Evolutionary conservation across 2,113 vertebrate species (phyloP).

Genomic region (Abramis brama): DNA sequence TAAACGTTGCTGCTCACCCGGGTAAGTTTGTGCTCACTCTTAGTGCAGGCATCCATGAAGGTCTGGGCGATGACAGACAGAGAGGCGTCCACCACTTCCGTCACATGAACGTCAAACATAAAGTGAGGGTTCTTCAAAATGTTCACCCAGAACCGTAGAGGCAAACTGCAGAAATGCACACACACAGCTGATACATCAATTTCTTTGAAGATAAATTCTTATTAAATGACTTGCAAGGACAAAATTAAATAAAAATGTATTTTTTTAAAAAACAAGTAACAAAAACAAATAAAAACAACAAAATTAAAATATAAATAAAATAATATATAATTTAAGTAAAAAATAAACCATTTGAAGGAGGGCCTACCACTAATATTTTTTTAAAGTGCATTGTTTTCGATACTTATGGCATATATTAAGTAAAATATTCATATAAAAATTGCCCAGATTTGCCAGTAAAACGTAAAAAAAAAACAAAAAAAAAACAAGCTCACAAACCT

Average conservation of each 20-base stretch:
- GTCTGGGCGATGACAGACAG: constrained; percentile 97
- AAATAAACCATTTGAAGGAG: neutral
- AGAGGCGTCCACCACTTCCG: constrained; percentile 93
- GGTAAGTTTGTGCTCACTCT: constrained; percentile 97
- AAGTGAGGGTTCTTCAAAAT: constrained; percentile 97
- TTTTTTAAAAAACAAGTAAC: no score
- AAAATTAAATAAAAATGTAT: neutral
- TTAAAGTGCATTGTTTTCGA: neutral
- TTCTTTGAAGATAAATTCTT: neutral
- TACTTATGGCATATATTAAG: neutral
- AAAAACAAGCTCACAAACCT: neutral
- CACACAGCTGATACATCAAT: neutral
- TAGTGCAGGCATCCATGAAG: constrained; percentile 98
- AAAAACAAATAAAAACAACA: neutral
- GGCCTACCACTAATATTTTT: neutral
- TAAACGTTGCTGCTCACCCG: constrained; percentile 73
- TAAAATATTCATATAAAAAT: neutral
- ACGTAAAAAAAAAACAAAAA: neutral
- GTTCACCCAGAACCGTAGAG: constrained; percentile 95
- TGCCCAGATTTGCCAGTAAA: neutral
- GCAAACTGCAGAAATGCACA: constrained; percentile 77
- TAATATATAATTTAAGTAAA: neutral
- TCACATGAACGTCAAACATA: constrained; percentile 93
- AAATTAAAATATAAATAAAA: neutral
- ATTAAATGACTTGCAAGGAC: neutral